Conservation (phyloP, 2,113 vertebrate species). For the Chaenocephalus aceratus region DNA sequence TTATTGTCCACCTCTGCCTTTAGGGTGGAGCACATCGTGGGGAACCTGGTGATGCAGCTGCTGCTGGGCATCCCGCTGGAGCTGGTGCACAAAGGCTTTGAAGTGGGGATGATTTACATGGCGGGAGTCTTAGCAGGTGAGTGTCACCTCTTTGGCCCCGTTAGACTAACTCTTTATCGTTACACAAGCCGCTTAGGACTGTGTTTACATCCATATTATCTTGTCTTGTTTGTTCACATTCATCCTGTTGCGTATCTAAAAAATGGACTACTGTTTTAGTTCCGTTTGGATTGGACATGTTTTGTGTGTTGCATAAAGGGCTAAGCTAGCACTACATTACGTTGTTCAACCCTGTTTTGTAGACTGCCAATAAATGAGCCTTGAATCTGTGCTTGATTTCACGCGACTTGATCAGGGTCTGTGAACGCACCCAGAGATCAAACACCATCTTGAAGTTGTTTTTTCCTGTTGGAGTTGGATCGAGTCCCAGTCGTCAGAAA, state of each 20-base stretch:
- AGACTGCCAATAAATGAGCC: too few relatives aligned
- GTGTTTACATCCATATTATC: too few relatives aligned
- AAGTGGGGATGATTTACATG: conserved; percentile 91
- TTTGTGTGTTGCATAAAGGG: too few relatives aligned
- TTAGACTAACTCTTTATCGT: too few relatives aligned
- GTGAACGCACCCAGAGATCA: background rate
- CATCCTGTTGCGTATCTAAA: too few relatives aligned
- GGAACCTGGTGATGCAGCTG: conserved; percentile 91
- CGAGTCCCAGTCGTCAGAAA: background rate
- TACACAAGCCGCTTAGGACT: background rate
- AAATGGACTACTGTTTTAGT: too few relatives aligned
- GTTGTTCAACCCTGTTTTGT: too few relatives aligned
- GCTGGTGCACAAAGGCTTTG: conserved; percentile 92
- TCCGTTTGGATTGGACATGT: too few relatives aligned
- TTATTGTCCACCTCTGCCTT: background rate
- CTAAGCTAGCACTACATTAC: too few relatives aligned
- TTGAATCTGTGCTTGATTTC: too few relatives aligned
- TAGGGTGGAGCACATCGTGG: conserved; percentile 91
- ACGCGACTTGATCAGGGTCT: background rate
- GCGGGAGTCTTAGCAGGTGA: conserved; percentile 91
- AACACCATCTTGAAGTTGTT: conserved; percentile 10
- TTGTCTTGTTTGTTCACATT: too few relatives aligned
- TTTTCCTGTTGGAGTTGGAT: conserved; percentile 36
- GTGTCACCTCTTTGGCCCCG: background rate
- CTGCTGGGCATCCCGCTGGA: conserved; percentile 91